phyloP scores from a whole-genome alignment of 2,888 invertebrate species.

The Drosophila kanekoi region DNA sequence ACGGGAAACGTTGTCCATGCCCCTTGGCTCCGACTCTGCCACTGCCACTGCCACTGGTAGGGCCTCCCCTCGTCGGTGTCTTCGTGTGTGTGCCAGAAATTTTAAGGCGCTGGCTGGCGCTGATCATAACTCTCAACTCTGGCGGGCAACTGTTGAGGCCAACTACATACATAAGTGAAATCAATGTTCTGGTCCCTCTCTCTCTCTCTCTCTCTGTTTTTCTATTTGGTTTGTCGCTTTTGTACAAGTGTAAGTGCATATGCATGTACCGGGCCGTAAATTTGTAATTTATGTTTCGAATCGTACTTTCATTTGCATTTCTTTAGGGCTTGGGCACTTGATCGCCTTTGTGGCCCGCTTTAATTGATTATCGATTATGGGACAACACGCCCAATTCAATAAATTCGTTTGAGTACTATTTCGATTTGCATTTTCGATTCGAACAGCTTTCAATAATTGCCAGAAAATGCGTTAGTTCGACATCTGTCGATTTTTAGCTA shows the following conservation, averaged over 20 bases:
- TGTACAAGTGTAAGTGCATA: constrained; percentile 37
- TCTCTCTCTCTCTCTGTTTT: no score
- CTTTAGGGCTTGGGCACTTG: constrained; percentile 34
- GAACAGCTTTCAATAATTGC: constrained; percentile 46
- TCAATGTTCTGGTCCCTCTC: constrained; percentile 52
- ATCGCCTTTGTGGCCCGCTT: constrained; percentile 24
- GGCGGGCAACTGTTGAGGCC: constrained; percentile 13
- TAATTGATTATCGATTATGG: constrained; percentile 41
- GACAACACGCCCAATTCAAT: background rate
- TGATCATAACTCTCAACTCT: constrained; percentile 52
- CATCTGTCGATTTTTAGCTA: constrained; percentile 30
- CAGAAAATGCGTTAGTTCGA: constrained; percentile 15
- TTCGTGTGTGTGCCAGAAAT: constrained; percentile 28
- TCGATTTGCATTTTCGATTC: constrained; percentile 42
- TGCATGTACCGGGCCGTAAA: constrained; percentile 13
- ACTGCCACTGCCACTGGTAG: background rate
- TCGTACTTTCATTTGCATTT: constrained; percentile 36
- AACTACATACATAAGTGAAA: constrained; percentile 52
- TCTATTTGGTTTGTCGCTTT: constrained; percentile 33
- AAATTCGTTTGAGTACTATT: background rate
- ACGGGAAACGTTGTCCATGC: constrained; percentile 47
- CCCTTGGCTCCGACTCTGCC: background rate
- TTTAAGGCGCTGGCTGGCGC: constrained; percentile 43
- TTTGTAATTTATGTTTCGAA: constrained; percentile 30
- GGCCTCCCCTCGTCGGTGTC: background rate